phyloP scores from a whole-genome alignment of 2,888 invertebrate genomes.

The Drosophila testacea region DNA sequence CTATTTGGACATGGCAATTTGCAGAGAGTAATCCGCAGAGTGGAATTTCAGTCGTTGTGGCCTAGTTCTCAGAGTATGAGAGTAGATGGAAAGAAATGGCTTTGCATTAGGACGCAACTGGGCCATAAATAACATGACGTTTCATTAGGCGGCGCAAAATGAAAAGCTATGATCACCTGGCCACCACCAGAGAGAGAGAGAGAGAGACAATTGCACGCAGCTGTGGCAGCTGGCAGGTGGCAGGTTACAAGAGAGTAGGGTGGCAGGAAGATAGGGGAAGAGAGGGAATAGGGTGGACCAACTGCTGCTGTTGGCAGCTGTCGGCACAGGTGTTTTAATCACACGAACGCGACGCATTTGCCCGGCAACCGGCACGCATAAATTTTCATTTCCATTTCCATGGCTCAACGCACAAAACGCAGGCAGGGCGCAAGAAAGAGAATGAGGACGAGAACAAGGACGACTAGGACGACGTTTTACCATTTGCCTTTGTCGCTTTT shows the following conservation, averaged over 20 bases:
- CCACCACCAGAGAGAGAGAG: not conserved
- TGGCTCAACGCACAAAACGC: constrained; percentile 70
- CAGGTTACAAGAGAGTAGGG: not conserved
- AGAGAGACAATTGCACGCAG: constrained; percentile 19
- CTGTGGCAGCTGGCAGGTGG: not conserved
- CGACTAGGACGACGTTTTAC: constrained; percentile 49
- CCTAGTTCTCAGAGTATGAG: constrained; percentile 14
- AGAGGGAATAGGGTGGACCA: constrained; percentile 3
- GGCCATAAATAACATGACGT: constrained; percentile 77
- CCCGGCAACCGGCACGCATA: constrained; percentile 59
- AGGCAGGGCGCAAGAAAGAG: not conserved
- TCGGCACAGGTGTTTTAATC: constrained; percentile 70
- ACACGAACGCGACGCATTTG: constrained; percentile 62
- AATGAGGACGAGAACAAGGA: constrained; percentile 11
- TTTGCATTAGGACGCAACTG: constrained; percentile 76
- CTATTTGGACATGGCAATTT: constrained; percentile 17
- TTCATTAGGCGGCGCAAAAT: constrained; percentile 71
- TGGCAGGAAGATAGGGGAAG: not conserved
- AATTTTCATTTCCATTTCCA: constrained; percentile 81
- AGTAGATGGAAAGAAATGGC: constrained; percentile 69
- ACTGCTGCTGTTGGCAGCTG: constrained; percentile 53
- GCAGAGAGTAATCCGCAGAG: constrained; percentile 17
- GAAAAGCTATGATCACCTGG: constrained; percentile 76
- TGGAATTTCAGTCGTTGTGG: constrained; percentile 25
- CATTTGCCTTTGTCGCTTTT: constrained; percentile 81